These are phyloP conservation scores for Paratilapia polleni DNA, from an alignment of 2,113 vertebrate species.

Conservation along the genomic window DNA sequence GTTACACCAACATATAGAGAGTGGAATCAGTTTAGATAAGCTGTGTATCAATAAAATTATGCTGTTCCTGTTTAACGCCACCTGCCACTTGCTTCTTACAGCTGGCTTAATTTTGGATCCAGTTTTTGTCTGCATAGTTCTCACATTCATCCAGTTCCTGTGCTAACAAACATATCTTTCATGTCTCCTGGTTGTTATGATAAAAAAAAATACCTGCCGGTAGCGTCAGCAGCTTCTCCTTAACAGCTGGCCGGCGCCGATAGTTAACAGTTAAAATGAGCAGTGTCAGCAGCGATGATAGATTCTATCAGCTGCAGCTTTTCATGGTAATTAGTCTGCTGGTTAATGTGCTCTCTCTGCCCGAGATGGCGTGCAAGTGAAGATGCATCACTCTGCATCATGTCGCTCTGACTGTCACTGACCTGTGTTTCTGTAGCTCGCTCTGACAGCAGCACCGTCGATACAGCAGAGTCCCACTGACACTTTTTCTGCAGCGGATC, in stretches of 20 bases:
- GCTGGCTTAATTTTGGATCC: not conserved
- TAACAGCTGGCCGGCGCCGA: not conserved
- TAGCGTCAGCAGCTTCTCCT: not conserved
- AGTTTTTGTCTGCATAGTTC: not conserved
- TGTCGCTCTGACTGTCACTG: not conserved
- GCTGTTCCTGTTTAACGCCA: fast-evolving
- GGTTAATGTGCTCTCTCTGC: not conserved
- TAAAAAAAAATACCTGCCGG: not conserved
- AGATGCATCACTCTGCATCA: not conserved
- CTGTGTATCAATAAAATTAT: no score
- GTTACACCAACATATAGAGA: not conserved
- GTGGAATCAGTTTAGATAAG: not conserved
- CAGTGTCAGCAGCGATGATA: fast-evolving
- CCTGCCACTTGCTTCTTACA: not conserved
- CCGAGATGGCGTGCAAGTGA: not conserved
- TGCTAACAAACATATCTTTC: not conserved
- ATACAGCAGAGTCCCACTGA: not conserved
- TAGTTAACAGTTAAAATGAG: not conserved
- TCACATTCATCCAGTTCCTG: not conserved
- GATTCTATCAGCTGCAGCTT: not conserved
- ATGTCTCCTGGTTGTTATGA: not conserved
- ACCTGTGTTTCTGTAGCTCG: not conserved
- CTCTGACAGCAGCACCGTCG: no score
- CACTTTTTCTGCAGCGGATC: not conserved
- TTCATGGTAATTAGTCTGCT: not conserved